A percentile compares a stretch with the other conserved stretches of the same genome.
phyloP scores from a whole-genome alignment of 1,140 invertebrate genomes.

The Polyergus mexicanus region DNA sequence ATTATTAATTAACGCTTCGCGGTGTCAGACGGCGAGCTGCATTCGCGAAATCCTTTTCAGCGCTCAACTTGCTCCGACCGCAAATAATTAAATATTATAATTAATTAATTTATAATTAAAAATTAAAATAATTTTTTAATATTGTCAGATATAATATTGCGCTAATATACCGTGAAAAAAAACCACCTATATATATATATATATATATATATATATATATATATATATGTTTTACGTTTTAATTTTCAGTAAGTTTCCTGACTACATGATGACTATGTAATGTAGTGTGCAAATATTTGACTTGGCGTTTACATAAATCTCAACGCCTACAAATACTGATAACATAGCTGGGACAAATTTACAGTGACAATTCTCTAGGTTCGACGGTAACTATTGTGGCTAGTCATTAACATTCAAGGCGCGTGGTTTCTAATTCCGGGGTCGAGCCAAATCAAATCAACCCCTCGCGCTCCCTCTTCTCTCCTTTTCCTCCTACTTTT shows the following conservation, averaged over 20 bases:
- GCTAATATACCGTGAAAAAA: not conserved
- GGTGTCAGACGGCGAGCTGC: too few relatives aligned
- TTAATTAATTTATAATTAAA: not conserved
- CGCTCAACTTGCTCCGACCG: too few relatives aligned
- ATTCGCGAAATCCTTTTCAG: too few relatives aligned
- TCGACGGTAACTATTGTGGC: not conserved
- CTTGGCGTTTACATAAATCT: slow-evolving; percentile 12
- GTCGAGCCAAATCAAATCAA: slow-evolving; percentile 33
- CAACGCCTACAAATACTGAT: slow-evolving; percentile 12
- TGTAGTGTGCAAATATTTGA: slow-evolving; percentile 34
- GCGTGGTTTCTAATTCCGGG: slow-evolving; percentile 12
- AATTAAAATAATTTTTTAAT: not conserved
- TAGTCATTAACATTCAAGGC: slow-evolving; percentile 22
- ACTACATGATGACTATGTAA: not conserved
- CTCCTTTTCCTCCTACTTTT: not conserved
- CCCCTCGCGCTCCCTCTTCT: not conserved
- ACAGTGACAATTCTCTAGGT: slow-evolving; percentile 16
- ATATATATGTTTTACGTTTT: not conserved
- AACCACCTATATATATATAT: not conserved
- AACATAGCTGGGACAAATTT: slow-evolving; percentile 12
- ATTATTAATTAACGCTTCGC: not conserved
- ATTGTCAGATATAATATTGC: not conserved
- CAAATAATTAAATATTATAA: not conserved
- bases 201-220: not conserved
- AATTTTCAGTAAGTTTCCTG: slow-evolving; percentile 15